These are phyloP conservation scores for Thecophora atra DNA, from an alignment of 2,888 invertebrate species.

Conservation along the genomic window DNA sequence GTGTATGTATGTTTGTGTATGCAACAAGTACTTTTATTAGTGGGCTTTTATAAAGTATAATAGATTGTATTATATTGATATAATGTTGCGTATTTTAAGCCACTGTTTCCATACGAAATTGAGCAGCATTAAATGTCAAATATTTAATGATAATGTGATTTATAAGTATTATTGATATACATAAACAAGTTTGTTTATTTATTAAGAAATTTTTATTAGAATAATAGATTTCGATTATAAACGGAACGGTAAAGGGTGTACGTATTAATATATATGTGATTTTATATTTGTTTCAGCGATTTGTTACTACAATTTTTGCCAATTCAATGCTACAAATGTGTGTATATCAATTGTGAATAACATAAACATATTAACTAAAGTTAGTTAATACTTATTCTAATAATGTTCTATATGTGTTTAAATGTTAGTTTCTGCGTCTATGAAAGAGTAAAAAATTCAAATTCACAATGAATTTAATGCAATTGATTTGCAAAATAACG, in stretches of 20 bases:
- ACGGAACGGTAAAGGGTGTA: too few relatives aligned
- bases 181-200: slow-evolving; percentile 5
- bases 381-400: neutral
- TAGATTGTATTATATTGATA: neutral
- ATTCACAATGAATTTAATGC: too few relatives aligned
- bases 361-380: neutral
- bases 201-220: neutral
- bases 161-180: slow-evolving; percentile 13
- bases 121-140: slow-evolving; percentile 16
- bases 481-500: too few relatives aligned
- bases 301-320: too few relatives aligned
- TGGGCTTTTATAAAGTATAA: slow-evolving; percentile 35
- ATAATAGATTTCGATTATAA: too few relatives aligned
- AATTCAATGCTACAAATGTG: neutral
- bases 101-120: slow-evolving; percentile 13
- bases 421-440: too few relatives aligned
- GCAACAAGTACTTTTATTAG: slow-evolving; percentile 43
- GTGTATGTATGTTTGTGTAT: slow-evolving; percentile 34
- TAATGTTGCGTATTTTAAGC: neutral
- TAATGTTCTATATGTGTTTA: too few relatives aligned
- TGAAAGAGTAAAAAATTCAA: too few relatives aligned
- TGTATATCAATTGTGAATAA: neutral
- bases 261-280: too few relatives aligned
- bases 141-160: slow-evolving; percentile 11
- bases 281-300: neutral